phyloP scores from a whole-genome alignment of 2,797 vertebrate genomes.

The Eurystomus glaucurus region DNA sequence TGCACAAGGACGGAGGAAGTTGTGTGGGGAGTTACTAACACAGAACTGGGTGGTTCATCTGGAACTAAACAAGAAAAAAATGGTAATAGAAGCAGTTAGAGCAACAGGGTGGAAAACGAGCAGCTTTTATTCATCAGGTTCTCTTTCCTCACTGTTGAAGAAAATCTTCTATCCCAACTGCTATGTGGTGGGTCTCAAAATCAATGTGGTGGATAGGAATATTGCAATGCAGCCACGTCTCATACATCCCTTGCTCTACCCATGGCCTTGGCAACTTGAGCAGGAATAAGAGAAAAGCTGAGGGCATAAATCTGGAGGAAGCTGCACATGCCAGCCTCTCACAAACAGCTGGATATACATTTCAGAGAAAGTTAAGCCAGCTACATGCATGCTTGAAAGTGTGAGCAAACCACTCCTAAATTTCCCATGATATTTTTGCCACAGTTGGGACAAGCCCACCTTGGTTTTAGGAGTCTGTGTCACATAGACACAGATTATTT shows the following conservation, averaged over 20 bases:
- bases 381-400: rapidly evolving
- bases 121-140: background rate
- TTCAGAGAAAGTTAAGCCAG: background rate
- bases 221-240: background rate
- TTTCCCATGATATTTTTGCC: background rate
- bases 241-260: background rate
- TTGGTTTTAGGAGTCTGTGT: background rate
- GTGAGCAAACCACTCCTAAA: background rate
- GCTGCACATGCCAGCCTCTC: background rate
- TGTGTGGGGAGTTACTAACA: slow-evolving; percentile 91
- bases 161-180: background rate
- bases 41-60: slow-evolving; percentile 90
- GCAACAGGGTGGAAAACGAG: background rate
- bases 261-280: background rate
- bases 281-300: background rate
- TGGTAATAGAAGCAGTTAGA: background rate
- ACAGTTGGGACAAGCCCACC: background rate
- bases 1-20: slow-evolving; percentile 95
- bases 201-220: rapidly evolving
- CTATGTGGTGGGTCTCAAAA: background rate
- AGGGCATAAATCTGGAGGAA: background rate
- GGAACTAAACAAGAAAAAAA: slow-evolving; percentile 86
- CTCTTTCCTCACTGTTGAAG: background rate
- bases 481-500: background rate
- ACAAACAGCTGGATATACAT: background rate